These are phyloP conservation scores for Astreopora myriophthalma DNA, from an alignment of 64 coral and sea anemone genomes.

Conservation along the genomic window DNA sequence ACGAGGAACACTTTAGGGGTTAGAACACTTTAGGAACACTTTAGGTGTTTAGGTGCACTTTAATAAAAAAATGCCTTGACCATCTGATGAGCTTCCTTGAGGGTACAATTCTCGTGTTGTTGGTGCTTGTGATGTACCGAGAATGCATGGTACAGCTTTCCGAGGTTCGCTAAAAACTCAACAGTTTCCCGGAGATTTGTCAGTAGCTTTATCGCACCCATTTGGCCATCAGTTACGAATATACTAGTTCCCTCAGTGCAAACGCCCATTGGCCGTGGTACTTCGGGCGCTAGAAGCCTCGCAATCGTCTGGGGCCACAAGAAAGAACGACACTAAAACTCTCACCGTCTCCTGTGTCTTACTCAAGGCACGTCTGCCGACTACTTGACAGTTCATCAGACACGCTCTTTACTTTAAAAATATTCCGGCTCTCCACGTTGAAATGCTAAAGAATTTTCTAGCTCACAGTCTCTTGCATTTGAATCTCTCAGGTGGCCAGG, in stretches of 20 bases:
- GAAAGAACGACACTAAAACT: too few relatives aligned
- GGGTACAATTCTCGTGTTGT: slow-evolving; percentile 42
- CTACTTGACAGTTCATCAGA: too few relatives aligned
- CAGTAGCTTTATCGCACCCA: neutral
- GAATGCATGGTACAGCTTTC: slow-evolving; percentile 22
- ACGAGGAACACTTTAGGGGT: too few relatives aligned
- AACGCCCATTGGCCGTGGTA: neutral
- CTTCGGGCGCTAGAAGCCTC: too few relatives aligned
- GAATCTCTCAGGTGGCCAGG: neutral
- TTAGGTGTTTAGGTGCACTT: too few relatives aligned
- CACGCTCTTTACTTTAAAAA: too few relatives aligned
- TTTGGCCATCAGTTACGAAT: neutral
- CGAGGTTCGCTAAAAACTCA: slow-evolving; percentile 20
- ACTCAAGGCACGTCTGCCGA: too few relatives aligned
- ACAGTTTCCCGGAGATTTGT: neutral
- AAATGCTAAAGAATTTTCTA: neutral
- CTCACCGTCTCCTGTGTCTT: too few relatives aligned
- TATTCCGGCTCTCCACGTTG: neutral
- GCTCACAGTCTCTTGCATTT: neutral
- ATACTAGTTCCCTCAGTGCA: slow-evolving; percentile 20
- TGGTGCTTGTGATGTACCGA: slow-evolving; percentile 38
- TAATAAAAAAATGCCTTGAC: neutral
- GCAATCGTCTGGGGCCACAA: too few relatives aligned
- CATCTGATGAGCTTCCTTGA: neutral
- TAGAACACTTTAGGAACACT: too few relatives aligned